These are phyloP conservation scores for Uropetala carovei DNA, from an alignment of 2,888 invertebrate species.

Conservation along the genomic window DNA sequence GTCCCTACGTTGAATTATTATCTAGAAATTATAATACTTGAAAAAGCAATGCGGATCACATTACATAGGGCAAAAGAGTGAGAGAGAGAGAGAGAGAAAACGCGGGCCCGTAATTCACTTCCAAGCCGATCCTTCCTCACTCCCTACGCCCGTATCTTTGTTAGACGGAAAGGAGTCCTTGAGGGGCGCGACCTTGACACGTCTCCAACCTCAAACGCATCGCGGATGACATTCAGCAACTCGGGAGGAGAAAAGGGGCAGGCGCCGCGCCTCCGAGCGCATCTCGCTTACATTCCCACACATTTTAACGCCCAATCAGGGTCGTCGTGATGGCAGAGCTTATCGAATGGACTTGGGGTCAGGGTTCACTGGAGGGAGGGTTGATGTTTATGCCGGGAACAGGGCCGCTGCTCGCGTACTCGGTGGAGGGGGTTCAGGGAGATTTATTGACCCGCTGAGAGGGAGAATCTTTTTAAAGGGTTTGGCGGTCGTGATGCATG, in stretches of 20 bases:
- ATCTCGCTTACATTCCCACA: background rate
- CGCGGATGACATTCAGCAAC: background rate
- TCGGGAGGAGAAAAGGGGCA: background rate
- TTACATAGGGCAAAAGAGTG: background rate
- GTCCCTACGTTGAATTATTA: background rate
- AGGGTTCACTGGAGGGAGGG: conserved; percentile 2
- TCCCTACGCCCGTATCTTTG: background rate
- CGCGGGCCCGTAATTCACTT: background rate
- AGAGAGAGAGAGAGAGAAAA: background rate
- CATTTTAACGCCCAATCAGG: background rate
- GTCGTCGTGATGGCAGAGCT: background rate
- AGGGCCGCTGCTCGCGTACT: background rate
- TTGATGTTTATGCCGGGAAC: background rate
- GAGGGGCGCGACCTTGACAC: conserved; percentile 54
- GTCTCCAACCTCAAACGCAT: background rate
- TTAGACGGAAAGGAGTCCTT: conserved; percentile 29
- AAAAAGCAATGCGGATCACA: background rate
- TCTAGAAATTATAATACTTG: background rate
- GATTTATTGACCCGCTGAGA: background rate
- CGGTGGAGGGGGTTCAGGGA: background rate
- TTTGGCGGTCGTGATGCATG: conserved; percentile 2
- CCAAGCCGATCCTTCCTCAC: background rate
- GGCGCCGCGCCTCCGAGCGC: background rate
- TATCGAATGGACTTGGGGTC: background rate
- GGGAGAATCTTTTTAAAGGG: background rate